Evolutionary conservation across 1,140 invertebrate species (phyloP), one percentile per base, ranked within the genome.

Genomic region (Drosophila mojavensis): DNA sequence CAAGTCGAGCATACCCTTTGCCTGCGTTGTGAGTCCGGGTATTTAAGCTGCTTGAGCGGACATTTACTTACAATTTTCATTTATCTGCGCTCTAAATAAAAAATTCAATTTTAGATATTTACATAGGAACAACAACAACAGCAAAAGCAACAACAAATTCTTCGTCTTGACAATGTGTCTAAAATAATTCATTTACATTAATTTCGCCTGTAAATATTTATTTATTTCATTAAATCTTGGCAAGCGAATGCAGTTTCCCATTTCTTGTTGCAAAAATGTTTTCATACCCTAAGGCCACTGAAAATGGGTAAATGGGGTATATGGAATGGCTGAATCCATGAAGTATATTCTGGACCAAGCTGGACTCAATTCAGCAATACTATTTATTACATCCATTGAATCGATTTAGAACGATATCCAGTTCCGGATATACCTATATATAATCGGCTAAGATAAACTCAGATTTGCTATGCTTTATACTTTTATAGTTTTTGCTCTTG

Each of bases 161-260:
- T 48, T 36, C 71, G 67, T 55, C 71, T 75, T 70, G 71, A 72
- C 72, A 60, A 54, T 47, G 17, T 74, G 70, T 72, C 55, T 73
- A 63, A 66, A 73, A 78, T 78, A 63, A 47, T 61, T 54, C 62
- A 75, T 78, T 68, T 55, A 71, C 66, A 78, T 81, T 81, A 78
- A 81, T 81, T 75, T 78, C 47, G 54, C 75, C 78, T 81, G 75
- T 78, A 75, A 81, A 81, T 81, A 78, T 81, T 78, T 78, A 78
- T 80, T 80, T 77, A 62, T 75, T 81, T 66, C 43, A 53, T 47
- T 77, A 54, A 71, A 56, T 58, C 65, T 76, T 66, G 69, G 68
- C 69, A 61, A 71, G 61, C 56, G 41, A 73, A 56, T 36, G 28
- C 51, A 39, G 17, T 55, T 39, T 60, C 26, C 15, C 50, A 6